Percentiles rank a stretch among this genome's conserved stretches.
phyloP scores from a whole-genome alignment of 2,797 vertebrate genomes.

The Sebastes baramenuke region DNA sequence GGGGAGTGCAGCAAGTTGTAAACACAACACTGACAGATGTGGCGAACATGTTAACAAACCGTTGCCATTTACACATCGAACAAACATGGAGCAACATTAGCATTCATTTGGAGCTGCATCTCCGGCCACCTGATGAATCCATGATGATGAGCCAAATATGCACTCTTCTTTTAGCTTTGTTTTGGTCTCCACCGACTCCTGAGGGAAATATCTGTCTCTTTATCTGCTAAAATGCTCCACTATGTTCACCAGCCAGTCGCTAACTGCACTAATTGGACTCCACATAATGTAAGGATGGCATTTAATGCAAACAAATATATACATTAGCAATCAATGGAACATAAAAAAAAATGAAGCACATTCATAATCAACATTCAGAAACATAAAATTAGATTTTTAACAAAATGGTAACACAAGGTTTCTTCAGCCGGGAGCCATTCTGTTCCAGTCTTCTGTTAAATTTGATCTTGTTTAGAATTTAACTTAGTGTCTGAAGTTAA shows the following conservation, averaged over 20 bases:
- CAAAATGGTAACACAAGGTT: background rate
- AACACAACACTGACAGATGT: background rate
- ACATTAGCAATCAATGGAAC: background rate
- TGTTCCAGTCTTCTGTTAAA: constrained; percentile 7
- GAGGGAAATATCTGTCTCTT: background rate
- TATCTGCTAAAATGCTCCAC: background rate
- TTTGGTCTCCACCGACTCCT: background rate
- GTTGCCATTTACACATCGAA: background rate
- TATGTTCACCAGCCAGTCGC: background rate
- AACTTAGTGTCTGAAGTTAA: constrained; percentile 25
- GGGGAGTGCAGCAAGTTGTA: background rate
- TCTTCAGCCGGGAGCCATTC: background rate
- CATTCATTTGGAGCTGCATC: background rate
- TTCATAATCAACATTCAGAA: background rate
- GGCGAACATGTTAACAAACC: background rate
- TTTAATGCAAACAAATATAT: background rate
- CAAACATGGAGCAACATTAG: background rate
- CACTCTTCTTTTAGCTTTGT: background rate
- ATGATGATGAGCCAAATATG: background rate
- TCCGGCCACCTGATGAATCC: background rate
- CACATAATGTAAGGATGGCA: background rate
- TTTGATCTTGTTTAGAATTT: constrained; percentile 28
- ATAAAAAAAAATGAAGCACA: background rate
- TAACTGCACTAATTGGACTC: background rate
- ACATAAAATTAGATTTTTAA: background rate